Conservation (phyloP, 2,888 invertebrate species). For the Augochlorella aurata region DNA sequence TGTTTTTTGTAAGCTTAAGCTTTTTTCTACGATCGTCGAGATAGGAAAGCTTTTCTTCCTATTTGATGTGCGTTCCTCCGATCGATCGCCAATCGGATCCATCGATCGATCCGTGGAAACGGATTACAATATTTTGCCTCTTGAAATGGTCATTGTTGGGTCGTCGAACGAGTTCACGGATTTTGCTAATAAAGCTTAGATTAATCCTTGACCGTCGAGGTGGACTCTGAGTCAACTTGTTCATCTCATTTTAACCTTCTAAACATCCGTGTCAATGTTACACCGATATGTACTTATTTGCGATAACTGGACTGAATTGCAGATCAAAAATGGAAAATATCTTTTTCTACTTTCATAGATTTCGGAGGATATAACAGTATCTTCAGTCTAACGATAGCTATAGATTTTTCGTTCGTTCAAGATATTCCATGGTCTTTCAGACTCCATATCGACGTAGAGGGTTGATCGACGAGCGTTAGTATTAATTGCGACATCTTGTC, state of each 20-base stretch:
- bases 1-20: conserved; percentile 67
- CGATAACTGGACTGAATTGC: no score
- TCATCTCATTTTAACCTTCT: not conserved
- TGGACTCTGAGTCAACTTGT: not conserved
- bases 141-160: not conserved
- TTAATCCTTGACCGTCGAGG: not conserved
- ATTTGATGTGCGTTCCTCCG: conserved; percentile 37
- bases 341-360: no score
- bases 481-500: not conserved
- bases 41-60: not conserved
- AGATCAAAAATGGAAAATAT: no score
- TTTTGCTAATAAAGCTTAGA: not conserved
- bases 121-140: conserved; percentile 20
- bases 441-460: not conserved
- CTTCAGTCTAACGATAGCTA: not conserved
- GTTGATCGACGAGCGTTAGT: not conserved
- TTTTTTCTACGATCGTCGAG: conserved; percentile 49
- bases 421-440: not conserved
- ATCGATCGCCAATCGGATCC: conserved; percentile 34
- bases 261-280: no score
- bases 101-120: conserved; percentile 6
- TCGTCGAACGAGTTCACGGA: not conserved
- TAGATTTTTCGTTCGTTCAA: not conserved
- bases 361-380: no score
- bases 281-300: no score